Evolutionary conservation across 2,888 invertebrate species (phyloP).

Genomic region (Notodonta dromedarius): DNA sequence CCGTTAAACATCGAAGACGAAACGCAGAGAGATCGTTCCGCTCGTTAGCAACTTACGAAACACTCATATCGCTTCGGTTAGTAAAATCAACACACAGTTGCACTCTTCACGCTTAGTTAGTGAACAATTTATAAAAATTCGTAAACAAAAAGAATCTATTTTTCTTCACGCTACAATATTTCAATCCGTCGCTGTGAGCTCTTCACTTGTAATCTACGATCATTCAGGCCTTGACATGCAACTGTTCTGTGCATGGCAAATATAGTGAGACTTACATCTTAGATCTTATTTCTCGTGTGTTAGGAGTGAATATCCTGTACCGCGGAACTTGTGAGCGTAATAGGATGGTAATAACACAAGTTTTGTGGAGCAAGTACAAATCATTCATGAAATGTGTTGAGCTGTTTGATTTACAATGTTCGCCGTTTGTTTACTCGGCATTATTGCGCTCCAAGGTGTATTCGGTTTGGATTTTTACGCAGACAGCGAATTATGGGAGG

Average conservation of each 20-base stretch:
- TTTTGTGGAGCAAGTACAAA: conserved; percentile 66
- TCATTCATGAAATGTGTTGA: conserved; percentile 67
- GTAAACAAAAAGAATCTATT: conserved; percentile 31
- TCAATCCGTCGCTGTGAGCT: conserved; percentile 40
- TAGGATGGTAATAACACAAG: conserved; percentile 39
- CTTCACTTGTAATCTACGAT: conserved; percentile 46
- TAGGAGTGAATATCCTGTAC: conserved; percentile 32
- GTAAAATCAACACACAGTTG: conserved; percentile 27
- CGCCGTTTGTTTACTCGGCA: conserved; percentile 46
- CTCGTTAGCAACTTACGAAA: conserved; percentile 14
- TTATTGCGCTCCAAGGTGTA: conserved; percentile 51
- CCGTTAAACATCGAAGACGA: not conserved
- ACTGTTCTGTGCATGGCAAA: conserved; percentile 39
- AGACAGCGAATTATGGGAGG: conserved; percentile 22
- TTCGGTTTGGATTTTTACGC: conserved; percentile 34
- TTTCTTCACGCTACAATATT: conserved; percentile 29
- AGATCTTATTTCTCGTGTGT: conserved; percentile 27
- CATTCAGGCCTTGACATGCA: conserved; percentile 60
- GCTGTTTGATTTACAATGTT: conserved; percentile 55
- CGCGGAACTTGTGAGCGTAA: conserved; percentile 5
- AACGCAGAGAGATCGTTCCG: conserved; percentile 20
- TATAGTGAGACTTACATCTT: conserved; percentile 21
- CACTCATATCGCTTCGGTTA: conserved; percentile 14
- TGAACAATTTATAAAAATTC: conserved; percentile 29
- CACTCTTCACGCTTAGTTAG: conserved; percentile 24